Conservation (phyloP, 2,888 invertebrate species). For the Chesias legatella region DNA sequence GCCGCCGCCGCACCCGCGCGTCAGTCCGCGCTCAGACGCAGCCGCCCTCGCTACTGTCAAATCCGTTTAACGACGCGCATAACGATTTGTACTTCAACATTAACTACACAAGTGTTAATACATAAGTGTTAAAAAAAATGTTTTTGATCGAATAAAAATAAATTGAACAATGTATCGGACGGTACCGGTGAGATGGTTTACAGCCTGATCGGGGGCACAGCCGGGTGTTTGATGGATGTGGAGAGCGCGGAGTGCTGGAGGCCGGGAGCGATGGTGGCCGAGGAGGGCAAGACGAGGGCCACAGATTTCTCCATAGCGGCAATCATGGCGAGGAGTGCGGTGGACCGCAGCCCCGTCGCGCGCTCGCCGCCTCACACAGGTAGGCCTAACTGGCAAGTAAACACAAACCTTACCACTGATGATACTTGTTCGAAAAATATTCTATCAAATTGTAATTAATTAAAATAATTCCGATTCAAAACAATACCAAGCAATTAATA, state of each 20-base stretch:
- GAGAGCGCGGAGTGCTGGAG: slow-evolving; percentile 69
- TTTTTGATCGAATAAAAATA: neutral
- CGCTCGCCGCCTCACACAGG: slow-evolving; percentile 67
- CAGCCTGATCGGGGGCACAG: slow-evolving; percentile 43
- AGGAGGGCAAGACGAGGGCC: slow-evolving; percentile 80
- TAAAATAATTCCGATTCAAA: no score
- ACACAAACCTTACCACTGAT: no score
- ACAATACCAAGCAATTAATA: no score
- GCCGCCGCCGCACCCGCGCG: slow-evolving; percentile 52
- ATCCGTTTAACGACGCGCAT: slow-evolving; percentile 32
- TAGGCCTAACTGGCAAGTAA: slow-evolving; percentile 53
- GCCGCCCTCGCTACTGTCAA: slow-evolving; percentile 42
- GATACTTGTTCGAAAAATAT: no score
- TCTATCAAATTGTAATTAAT: no score
- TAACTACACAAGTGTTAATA: slow-evolving; percentile 25
- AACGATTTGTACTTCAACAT: slow-evolving; percentile 36
- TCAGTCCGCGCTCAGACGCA: slow-evolving; percentile 70
- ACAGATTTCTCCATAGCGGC: slow-evolving; percentile 98
- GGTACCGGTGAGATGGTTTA: slow-evolving; percentile 58
- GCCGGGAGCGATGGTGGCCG: slow-evolving; percentile 69
- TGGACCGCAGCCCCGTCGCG: slow-evolving; percentile 69
- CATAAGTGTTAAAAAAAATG: slow-evolving; percentile 10
- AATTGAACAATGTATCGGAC: slow-evolving; percentile 49
- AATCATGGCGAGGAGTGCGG: slow-evolving; percentile 89
- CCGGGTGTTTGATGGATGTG: slow-evolving; percentile 73